phyloP scores from a whole-genome alignment of 1,140 invertebrate genomes.

The Diachasma alloeum region DNA sequence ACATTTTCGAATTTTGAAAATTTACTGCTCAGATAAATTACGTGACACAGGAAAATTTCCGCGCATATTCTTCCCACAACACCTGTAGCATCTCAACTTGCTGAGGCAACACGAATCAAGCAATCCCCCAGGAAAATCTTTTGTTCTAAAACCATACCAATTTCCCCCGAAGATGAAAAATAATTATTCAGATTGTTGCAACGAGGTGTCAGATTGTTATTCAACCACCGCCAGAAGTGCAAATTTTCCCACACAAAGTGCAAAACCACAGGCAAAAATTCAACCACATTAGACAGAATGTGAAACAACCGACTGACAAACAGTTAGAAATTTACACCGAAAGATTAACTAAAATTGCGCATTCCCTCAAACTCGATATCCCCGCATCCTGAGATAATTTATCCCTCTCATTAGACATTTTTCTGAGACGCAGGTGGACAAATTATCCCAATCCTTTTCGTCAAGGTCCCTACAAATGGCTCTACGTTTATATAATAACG shows the following conservation, averaged over 20 bases:
- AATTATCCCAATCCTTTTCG: constrained; percentile 34
- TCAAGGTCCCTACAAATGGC: constrained; percentile 7
- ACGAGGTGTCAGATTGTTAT: constrained; percentile 19
- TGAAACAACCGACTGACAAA: neutral
- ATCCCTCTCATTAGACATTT: constrained; percentile 39
- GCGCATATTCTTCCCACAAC: too few relatives aligned
- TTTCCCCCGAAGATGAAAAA: neutral
- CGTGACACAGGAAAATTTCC: too few relatives aligned
- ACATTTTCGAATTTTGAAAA: too few relatives aligned
- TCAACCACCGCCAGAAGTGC: neutral
- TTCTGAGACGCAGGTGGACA: constrained; percentile 46
- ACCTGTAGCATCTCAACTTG: too few relatives aligned
- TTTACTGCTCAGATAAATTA: too few relatives aligned
- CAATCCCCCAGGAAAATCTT: neutral
- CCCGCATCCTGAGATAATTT: too few relatives aligned
- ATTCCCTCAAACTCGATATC: too few relatives aligned
- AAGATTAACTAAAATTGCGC: neutral
- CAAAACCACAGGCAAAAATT: constrained; percentile 29
- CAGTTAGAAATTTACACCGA: neutral
- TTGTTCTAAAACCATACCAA: neutral
- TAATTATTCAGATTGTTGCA: constrained; percentile 2
- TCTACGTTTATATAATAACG: constrained; percentile 12
- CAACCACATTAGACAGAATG: constrained; percentile 32
- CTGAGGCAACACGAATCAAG: too few relatives aligned
- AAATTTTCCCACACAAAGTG: constrained; percentile 38